Evolutionary conservation across 1,140 invertebrate genomes (phyloP).

Genomic region (Arion vulgaris): DNA sequence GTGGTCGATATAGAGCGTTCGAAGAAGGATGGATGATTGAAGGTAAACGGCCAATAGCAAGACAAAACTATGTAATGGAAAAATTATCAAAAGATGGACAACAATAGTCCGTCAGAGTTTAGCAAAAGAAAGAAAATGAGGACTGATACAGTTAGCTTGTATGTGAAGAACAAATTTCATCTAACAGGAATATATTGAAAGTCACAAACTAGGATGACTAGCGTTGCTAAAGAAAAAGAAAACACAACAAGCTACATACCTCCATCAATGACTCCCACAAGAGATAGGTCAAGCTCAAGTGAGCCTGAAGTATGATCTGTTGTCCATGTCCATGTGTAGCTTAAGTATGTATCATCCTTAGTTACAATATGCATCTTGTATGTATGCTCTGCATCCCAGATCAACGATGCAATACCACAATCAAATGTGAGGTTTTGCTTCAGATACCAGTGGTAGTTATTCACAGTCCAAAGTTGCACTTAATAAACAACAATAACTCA

Average conservation of each 20-base stretch:
- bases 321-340: slow-evolving; percentile 79
- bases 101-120: too few species aligned
- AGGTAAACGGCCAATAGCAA: too few species aligned
- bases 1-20: too few species aligned
- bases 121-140: too few species aligned
- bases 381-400: slow-evolving; percentile 79
- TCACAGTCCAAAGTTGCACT: slow-evolving; percentile 85
- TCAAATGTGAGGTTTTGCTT: slow-evolving; percentile 82
- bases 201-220: too few species aligned
- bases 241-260: slow-evolving; percentile 58
- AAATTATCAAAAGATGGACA: too few species aligned
- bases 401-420: slow-evolving; percentile 62
- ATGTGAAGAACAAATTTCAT: too few species aligned
- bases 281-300: slow-evolving; percentile 63
- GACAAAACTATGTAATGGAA: too few species aligned
- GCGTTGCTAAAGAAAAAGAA: too few species aligned
- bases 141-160: too few species aligned
- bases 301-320: slow-evolving; percentile 76
- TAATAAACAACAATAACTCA: slow-evolving; percentile 35
- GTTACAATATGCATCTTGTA: slow-evolving; percentile 78
- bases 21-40: too few species aligned
- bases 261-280: slow-evolving; percentile 86
- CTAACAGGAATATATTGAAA: too few species aligned
- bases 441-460: slow-evolving; percentile 93
- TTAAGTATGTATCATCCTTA: slow-evolving; percentile 75